Evolutionary conservation across 2,113 vertebrate species (phyloP).

Genomic region (Sinosuthora webbiana): DNA sequence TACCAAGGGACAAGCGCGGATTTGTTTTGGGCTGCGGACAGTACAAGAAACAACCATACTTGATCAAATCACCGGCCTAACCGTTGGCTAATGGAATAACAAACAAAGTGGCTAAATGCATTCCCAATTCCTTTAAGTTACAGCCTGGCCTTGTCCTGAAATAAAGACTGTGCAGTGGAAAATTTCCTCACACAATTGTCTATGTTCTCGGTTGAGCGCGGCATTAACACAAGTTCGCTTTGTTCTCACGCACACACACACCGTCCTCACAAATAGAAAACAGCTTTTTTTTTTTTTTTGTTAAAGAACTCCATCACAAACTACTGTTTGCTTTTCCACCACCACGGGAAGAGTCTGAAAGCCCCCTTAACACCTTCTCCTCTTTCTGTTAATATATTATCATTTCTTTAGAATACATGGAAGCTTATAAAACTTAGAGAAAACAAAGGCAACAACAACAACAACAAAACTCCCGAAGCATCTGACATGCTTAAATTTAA

Average conservation of each 20-base stretch:
- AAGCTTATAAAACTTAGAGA: background rate
- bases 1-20: conserved; percentile 64
- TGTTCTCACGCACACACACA: background rate
- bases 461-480: background rate
- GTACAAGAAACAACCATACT: conserved; percentile 62
- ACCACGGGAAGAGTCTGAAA: background rate
- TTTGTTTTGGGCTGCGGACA: conserved; percentile 59
- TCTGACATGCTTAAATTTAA: background rate
- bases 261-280: background rate
- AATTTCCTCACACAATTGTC: background rate
- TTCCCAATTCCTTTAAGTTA: conserved; percentile 49
- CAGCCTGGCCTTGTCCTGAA: conserved; percentile 52
- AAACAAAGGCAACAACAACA: background rate
- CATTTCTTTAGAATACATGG: background rate
- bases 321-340: background rate
- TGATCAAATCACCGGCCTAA: conserved; percentile 59
- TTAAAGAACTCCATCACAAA: background rate
- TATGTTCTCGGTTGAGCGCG: background rate
- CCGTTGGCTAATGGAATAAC: conserved; percentile 43
- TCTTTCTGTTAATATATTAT: background rate
- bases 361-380: background rate
- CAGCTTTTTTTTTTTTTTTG: background rate
- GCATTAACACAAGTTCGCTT: background rate
- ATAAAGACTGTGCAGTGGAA: conserved; percentile 14
- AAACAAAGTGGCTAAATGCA: conserved; percentile 39